Percentiles rank a stretch among this genome's conserved stretches.
Evolutionary conservation across 2,888 invertebrate genomes (phyloP).

Genomic region (Autographa pulchrina): DNA sequence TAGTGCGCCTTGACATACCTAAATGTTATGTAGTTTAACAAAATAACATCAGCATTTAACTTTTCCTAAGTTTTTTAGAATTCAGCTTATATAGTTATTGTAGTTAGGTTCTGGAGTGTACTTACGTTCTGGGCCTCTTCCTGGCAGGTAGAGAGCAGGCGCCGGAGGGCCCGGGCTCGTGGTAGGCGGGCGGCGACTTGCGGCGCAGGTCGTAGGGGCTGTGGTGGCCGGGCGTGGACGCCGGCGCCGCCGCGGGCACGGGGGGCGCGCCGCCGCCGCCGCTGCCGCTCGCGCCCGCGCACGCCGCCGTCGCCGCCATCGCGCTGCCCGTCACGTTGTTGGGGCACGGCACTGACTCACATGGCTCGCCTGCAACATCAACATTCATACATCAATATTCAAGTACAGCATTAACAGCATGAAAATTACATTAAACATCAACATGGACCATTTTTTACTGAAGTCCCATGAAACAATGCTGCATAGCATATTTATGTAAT

Average conservation of each 20-base stretch:
- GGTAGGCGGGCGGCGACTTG: conserved; percentile 94
- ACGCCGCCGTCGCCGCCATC: conserved; percentile 86
- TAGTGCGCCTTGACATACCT: too few species aligned
- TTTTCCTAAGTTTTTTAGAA: too few species aligned
- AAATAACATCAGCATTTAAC: too few species aligned
- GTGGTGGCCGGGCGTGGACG: conserved; percentile 94
- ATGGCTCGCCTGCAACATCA: conserved; percentile 91
- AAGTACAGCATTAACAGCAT: background rate
- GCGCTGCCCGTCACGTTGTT: conserved; percentile 90
- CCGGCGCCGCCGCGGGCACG: conserved; percentile 89
- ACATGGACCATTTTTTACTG: background rate
- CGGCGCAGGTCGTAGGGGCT: conserved; percentile 97
- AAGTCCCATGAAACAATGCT: too few species aligned
- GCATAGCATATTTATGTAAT: too few species aligned
- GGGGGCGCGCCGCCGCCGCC: conserved; percentile 88
- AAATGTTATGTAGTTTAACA: too few species aligned
- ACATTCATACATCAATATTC: conserved; percentile 6
- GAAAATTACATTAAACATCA: background rate
- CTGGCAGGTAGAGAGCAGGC: conserved; percentile 94
- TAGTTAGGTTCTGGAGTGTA: conserved; percentile 25
- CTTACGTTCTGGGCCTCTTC: conserved; percentile 93
- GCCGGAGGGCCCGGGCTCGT: conserved; percentile 91
- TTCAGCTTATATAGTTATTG: too few species aligned
- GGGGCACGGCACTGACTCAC: conserved; percentile 93
- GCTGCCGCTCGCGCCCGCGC: conserved; percentile 87